Percentiles rank a stretch among this genome's conserved stretches.
Conservation (phyloP, 2,113 vertebrate genomes). For the Struthidea cinerea region DNA sequence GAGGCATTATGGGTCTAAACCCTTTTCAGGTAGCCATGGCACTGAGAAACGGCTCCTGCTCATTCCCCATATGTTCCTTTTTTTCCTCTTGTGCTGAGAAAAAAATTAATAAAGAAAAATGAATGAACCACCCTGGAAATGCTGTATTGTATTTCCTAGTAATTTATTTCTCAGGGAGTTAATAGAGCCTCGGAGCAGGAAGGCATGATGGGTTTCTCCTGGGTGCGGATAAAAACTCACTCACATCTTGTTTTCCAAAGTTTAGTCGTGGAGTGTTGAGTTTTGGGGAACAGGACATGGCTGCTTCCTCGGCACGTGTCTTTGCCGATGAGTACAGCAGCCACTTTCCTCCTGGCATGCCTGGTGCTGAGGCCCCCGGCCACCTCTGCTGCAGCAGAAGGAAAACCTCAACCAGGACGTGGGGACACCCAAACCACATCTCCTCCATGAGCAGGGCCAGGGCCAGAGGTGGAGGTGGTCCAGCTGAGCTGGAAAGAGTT, state of each 20-base stretch:
- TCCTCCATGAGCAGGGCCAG: background rate
- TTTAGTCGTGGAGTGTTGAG: rapidly evolving
- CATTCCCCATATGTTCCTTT: background rate
- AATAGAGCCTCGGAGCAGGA: background rate
- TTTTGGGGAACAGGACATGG: background rate
- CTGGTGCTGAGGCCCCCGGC: background rate
- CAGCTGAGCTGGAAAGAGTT: rapidly evolving
- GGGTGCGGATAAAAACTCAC: background rate
- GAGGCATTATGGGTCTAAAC: background rate
- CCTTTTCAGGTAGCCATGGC: background rate
- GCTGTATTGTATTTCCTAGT: background rate
- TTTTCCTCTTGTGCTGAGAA: background rate
- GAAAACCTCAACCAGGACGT: background rate
- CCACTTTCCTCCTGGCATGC: rapidly evolving
- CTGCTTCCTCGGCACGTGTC: rapidly evolving
- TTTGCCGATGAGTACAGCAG: rapidly evolving
- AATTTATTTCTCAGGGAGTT: background rate
- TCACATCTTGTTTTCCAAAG: background rate
- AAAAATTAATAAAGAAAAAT: slow-evolving; percentile 29
- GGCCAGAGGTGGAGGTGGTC: background rate
- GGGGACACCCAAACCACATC: background rate
- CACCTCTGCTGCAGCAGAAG: background rate
- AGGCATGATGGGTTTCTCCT: background rate
- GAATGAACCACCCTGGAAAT: background rate
- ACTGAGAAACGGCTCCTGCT: background rate